Conservation (phyloP, 2,113 vertebrate genomes). For the Thermophis baileyi region DNA sequence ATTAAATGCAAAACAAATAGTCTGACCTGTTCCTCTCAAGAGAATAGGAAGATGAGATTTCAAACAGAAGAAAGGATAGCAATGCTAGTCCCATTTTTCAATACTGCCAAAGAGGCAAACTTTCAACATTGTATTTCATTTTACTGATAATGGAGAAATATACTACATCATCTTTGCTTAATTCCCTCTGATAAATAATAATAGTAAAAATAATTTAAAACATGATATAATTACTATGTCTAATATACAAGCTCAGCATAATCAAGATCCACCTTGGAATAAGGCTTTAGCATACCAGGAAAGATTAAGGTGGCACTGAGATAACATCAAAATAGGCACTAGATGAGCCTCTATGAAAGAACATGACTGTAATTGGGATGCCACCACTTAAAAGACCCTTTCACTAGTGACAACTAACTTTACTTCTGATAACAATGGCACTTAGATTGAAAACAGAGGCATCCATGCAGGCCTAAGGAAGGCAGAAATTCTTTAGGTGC, state of each 20-base stretch:
- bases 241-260: background rate
- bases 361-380: background rate
- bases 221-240: background rate
- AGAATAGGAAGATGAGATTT: background rate
- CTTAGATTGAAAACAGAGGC: background rate
- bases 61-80: background rate
- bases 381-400: background rate
- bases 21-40: background rate
- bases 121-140: background rate
- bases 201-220: background rate
- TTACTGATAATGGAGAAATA: background rate
- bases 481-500: background rate
- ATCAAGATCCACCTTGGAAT: background rate
- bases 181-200: background rate
- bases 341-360: background rate
- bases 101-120: background rate
- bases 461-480: background rate
- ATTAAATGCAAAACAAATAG: accelerated
- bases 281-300: background rate
- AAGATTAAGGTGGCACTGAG: background rate
- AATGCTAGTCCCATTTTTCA: background rate
- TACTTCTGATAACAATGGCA: background rate
- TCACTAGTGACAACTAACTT: background rate
- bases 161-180: background rate
- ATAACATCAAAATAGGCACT: background rate